Evolutionary conservation across 2,888 invertebrate species (phyloP).

Genomic region (Pantelozetes paolii): DNA sequence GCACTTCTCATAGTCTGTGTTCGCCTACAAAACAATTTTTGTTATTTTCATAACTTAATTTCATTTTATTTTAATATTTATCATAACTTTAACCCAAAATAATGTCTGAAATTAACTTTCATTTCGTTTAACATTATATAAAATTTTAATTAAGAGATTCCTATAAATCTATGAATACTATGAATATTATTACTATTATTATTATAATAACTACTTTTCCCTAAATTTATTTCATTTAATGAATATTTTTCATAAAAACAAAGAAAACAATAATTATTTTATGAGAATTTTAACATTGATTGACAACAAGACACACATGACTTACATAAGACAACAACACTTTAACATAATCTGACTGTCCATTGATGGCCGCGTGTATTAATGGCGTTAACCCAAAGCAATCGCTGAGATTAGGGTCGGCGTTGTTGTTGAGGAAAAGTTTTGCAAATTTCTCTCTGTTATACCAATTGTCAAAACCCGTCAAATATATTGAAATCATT

Average conservation of each 20-base stretch:
- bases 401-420: not conserved
- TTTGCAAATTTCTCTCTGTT: conserved; percentile 24
- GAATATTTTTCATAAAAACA: too few relatives aligned
- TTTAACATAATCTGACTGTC: conserved; percentile 25
- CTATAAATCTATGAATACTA: too few relatives aligned
- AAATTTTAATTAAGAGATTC: too few relatives aligned
- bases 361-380: conserved; percentile 30
- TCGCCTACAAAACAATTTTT: not conserved
- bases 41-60: not conserved
- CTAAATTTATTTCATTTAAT: too few relatives aligned
- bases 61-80: not conserved
- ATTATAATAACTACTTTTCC: too few relatives aligned
- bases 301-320: not conserved
- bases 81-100: not conserved
- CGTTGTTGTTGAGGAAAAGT: not conserved
- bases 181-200: too few relatives aligned
- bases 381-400: conserved; percentile 24
- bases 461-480: conserved; percentile 29
- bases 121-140: too few relatives aligned
- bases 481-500: conserved; percentile 33
- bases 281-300: too few relatives aligned
- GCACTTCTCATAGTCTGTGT: conserved; percentile 1
- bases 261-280: too few relatives aligned
- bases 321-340: conserved; percentile 29
- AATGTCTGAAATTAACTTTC: not conserved